Evolutionary conservation across 2,888 invertebrate genomes (phyloP).

Genomic region (Zele albiditarsus): DNA sequence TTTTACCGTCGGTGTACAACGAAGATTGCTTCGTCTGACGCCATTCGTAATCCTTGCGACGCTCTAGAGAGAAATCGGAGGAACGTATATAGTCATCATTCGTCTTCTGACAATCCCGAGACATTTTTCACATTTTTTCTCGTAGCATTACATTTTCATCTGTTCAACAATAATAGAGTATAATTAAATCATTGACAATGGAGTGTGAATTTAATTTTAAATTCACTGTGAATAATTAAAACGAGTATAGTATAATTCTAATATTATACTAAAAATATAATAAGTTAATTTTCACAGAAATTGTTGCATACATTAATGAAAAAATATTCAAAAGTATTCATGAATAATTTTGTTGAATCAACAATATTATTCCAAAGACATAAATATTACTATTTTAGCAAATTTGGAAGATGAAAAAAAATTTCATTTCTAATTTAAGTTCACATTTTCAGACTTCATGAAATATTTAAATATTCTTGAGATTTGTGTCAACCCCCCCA

Average conservation of each 20-base stretch:
- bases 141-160: background rate
- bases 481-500: too few species aligned
- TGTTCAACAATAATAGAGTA: background rate
- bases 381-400: too few species aligned
- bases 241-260: too few species aligned
- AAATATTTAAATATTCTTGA: too few species aligned
- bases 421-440: too few species aligned
- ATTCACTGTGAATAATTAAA: background rate
- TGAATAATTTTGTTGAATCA: too few species aligned
- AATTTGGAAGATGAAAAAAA: too few species aligned
- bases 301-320: background rate
- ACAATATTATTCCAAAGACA: too few species aligned
- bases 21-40: constrained; percentile 11
- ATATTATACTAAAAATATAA: background rate
- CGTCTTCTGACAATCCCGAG: background rate
- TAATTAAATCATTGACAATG: background rate
- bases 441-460: too few species aligned
- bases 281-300: background rate
- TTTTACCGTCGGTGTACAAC: background rate
- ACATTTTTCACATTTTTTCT: background rate
- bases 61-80: constrained; percentile 26
- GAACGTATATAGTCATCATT: constrained; percentile 9
- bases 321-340: background rate
- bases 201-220: background rate
- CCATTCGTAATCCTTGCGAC: constrained; percentile 15